These are phyloP conservation scores for Puffinus mauretanicus DNA, from an alignment of 2,113 vertebrate species.

Conservation along the genomic window DNA sequence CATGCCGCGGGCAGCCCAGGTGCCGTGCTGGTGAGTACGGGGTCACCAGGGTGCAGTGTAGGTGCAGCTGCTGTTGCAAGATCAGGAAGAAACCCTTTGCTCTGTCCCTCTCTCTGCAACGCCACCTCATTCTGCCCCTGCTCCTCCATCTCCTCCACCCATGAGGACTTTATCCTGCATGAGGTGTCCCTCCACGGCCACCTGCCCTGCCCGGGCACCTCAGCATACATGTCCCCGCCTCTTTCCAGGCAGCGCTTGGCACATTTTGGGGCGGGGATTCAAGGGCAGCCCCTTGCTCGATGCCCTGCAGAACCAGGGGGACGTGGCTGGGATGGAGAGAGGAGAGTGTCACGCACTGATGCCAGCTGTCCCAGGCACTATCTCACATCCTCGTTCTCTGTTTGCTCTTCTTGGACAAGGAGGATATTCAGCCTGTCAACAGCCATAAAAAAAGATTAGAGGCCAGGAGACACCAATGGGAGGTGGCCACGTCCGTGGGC, in stretches of 20 bases:
- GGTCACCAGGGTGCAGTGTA: background rate
- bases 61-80: background rate
- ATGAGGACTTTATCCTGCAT: background rate
- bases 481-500: constrained; percentile 17
- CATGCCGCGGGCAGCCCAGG: background rate
- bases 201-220: background rate
- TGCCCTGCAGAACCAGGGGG: background rate
- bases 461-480: constrained; percentile 10
- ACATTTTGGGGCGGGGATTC: background rate
- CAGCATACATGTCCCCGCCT: background rate
- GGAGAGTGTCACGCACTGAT: background rate
- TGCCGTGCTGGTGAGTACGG: accelerated
- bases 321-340: background rate
- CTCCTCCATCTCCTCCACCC: background rate
- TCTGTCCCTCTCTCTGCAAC: background rate
- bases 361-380: constrained; percentile 65
- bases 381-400: constrained; percentile 66
- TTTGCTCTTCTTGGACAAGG: constrained; percentile 70
- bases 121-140: background rate
- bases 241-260: accelerated
- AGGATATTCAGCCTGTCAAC: constrained; percentile 63
- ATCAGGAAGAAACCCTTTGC: background rate
- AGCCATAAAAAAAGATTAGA: constrained; percentile 74
- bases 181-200: background rate
- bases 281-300: background rate